Base-by-base conservation (phyloP, 2,797 vertebrate genomes). In the Phalanger gymnotis region DNA sequence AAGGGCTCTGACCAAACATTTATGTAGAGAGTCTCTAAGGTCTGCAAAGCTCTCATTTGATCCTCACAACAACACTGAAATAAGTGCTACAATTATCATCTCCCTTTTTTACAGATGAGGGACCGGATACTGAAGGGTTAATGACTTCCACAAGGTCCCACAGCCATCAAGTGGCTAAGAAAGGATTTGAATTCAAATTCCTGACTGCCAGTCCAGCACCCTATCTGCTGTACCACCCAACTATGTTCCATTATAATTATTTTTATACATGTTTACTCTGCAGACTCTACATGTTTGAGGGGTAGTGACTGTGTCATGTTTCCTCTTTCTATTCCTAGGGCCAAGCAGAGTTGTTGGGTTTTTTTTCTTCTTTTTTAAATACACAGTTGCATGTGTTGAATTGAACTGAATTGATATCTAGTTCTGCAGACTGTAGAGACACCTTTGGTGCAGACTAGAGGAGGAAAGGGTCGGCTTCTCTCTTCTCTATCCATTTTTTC, bases 401-500 rank as follows among this genome's bases (percentile, higher is more conserved):
- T 81, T 47, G 73, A 81, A 81, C 40, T 47, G 40, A 47, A 47
- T 81, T 4, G 19, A 10, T 81, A 40, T 81, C 19, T 81, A 81
- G 73, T 53, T 81, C 81, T 57, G 31, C 9, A 91, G n/a, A 53
- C 14, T n/a, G 91, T 0, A 54, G 73, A 57, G 34, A 61, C 1
- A 0, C 28, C n/a, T 81, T 47, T 81, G 40, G 73, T 61, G 10
- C 34, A 81, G 22, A 81, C 40, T 73, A 89, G 52, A 13, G 3
- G 22, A 47, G 12, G 51, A 5, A 10, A 30, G 52, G 40, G 73
- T 56, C 93, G 91, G 89, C 47, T 89, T 55, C 89, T 81, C 4
- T 52, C 9, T 52, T 94, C 96, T n/a, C 90, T 93, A 54, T 91
- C 87, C 90, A 40, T 54, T 51, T n/a, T 16, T 22, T 81, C 73